phyloP scores from a whole-genome alignment of 1,140 invertebrate species.

The Drosophila athabasca region DNA sequence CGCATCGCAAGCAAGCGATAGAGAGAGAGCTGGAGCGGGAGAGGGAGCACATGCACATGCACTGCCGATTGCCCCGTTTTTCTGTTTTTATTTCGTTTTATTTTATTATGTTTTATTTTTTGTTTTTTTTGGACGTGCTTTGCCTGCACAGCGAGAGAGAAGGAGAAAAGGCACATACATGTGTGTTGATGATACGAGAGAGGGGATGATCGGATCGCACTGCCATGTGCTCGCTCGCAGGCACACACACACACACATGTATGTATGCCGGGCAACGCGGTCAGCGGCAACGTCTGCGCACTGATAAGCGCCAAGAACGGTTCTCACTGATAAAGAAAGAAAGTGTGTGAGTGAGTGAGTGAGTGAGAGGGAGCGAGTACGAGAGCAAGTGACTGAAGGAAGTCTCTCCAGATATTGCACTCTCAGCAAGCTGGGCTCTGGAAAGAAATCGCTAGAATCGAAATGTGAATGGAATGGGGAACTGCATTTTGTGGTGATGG shows the following conservation, averaged over 20 bases:
- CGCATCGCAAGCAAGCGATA: constrained; percentile 4
- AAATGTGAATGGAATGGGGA: too few species aligned
- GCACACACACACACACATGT: constrained; percentile 5
- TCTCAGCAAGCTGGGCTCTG: too few species aligned
- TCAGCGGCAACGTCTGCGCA: background rate
- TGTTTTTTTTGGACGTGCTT: constrained; percentile 44
- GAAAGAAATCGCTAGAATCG: too few species aligned
- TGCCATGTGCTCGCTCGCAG: constrained; percentile 43
- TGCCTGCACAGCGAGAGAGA: constrained; percentile 20
- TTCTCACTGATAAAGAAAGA: constrained; percentile 38
- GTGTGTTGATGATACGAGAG: constrained; percentile 10
- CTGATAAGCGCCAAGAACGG: constrained; percentile 67
- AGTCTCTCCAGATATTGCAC: background rate
- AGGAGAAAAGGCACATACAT: constrained; percentile 38
- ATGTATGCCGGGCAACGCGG: constrained; percentile 5
- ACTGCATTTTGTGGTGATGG: too few species aligned
- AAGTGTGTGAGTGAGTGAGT: background rate
- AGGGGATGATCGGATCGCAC: constrained; percentile 17
- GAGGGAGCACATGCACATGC: too few species aligned
- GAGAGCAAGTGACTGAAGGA: constrained; percentile 10
- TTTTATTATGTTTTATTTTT: constrained; percentile 10
- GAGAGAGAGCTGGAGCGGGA: background rate
- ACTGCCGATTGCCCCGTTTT: constrained; percentile 2
- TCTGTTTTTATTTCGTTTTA: constrained; percentile 9
- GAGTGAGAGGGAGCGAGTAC: background rate